Base-by-base conservation (phyloP, 2,797 vertebrate species). In the Hozukius guyotensis region DNA sequence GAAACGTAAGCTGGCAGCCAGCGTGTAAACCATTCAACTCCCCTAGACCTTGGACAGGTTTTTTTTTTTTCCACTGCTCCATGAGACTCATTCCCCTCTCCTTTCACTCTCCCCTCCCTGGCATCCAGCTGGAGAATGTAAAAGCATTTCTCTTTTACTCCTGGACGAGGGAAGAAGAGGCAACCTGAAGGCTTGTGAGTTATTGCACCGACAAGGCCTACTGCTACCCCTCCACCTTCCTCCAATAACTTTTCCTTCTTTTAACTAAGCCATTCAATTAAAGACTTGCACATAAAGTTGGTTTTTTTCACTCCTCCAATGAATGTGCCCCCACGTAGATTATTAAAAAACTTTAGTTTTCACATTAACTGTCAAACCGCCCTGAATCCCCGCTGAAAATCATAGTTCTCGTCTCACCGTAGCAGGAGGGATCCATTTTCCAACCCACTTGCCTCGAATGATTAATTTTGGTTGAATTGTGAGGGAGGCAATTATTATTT, bases 11-110 rank as follows among this genome's bases (percentile, higher is more conserved):
- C 89, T 90, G 87, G 88, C 89, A 90, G 90, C 76, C 60, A 34
- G 81, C 78, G 79, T 90, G 86, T 93, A 93, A 94, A 90, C 84
- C 75, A 61, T 90, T 91, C 89, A 90, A 29, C 73, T 86, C 76
- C 69, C 69, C 49, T 5, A 83, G 72, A 89, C 80, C 83, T 86
- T 25, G 72, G 77, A 90, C 82, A 74, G 73, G 52, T 82, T 84
- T 60, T 57, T 60, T 63, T 32, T 34, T 67, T 34, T 32, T 36
- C n/a, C 53, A 31, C 10, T 36, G 46, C 75, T 78, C 64, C 52
- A 12, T 83, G 13, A 80, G 61, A 82, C 78, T 84, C 60, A 62
- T 71, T 78, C 71, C 63, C 25, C 25, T 76, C 60, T 80, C 65
- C 67, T 74, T 81, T 81, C 52, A 65, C 60, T 76, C 71, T 83